A percentile compares a stretch with the other conserved stretches of the same genome.
Conservation (phyloP, 2,113 vertebrate species). For the Edolisoma coerulescens region DNA sequence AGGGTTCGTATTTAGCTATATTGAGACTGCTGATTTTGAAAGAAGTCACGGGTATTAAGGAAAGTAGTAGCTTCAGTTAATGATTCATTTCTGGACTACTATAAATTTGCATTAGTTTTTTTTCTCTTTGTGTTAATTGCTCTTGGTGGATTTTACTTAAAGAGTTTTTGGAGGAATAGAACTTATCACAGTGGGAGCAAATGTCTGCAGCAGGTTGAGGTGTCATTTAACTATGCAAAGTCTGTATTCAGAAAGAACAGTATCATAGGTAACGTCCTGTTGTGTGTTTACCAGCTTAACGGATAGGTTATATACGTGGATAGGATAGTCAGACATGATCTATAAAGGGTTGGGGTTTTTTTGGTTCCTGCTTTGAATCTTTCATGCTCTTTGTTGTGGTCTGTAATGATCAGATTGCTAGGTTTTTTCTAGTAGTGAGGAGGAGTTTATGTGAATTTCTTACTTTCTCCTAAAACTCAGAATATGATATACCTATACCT, state of each 20-base stretch:
- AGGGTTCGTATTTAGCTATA: background rate
- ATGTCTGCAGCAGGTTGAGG: background rate
- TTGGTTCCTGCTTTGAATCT: background rate
- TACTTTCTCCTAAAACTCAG: background rate
- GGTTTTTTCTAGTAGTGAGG: background rate
- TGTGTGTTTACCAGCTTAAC: background rate
- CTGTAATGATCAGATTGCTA: background rate
- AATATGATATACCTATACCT: background rate
- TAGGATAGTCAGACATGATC: background rate
- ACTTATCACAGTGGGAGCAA: background rate
- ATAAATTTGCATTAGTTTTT: background rate
- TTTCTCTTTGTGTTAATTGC: background rate
- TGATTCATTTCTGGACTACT: background rate
- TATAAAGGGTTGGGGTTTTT: fast-evolving
- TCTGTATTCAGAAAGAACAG: background rate
- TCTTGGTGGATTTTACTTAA: background rate
- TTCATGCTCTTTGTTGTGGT: background rate
- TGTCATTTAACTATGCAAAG: background rate
- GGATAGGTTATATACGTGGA: background rate
- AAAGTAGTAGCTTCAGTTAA: background rate
- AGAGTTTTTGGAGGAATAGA: background rate
- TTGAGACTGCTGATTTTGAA: background rate
- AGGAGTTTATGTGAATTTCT: background rate
- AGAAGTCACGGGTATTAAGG: background rate
- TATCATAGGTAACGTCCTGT: background rate